phyloP scores from a whole-genome alignment of 2,888 invertebrate genomes.

The Synanthedon myopaeformis region DNA sequence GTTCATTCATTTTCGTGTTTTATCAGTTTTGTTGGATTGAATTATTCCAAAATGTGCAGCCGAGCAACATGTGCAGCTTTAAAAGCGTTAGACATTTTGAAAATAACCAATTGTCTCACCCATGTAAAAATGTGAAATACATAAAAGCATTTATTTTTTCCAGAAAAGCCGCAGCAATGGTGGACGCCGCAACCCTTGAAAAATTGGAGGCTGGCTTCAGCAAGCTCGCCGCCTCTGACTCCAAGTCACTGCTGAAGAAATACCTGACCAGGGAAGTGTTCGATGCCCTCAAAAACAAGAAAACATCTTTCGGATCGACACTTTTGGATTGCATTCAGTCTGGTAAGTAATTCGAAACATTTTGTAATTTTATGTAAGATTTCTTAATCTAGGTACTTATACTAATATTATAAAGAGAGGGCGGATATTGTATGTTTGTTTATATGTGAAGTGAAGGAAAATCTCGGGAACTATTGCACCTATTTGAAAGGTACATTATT shows the following conservation, averaged over 20 bases:
- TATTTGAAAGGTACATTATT: no score
- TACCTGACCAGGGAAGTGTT: conserved; percentile 92
- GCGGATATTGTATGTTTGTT: no score
- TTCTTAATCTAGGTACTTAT: no score
- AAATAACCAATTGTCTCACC: background rate
- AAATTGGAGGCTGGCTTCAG: conserved; percentile 92
- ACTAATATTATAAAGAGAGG: no score
- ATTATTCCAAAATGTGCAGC: conserved; percentile 42
- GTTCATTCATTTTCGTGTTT: no score
- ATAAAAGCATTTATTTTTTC: conserved; percentile 24
- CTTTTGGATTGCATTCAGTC: conserved; percentile 96
- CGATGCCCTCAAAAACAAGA: conserved; percentile 91
- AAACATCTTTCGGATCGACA: conserved; percentile 93
- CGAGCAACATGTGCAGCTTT: conserved; percentile 61
- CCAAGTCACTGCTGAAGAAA: conserved; percentile 97
- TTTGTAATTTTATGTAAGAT: background rate
- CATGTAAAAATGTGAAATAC: background rate
- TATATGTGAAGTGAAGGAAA: no score
- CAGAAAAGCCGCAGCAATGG: conserved; percentile 85
- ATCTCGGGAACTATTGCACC: no score
- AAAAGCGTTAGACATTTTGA: conserved; percentile 46
- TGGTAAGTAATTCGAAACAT: conserved; percentile 66
- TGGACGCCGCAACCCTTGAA: conserved; percentile 90
- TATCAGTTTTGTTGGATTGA: background rate
- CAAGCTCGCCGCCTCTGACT: conserved; percentile 89